Evolutionary conservation across 2,888 invertebrate species (phyloP), one percentile per base, ranked within the genome.

Genomic region (Lasioglossum pauxillum): DNA sequence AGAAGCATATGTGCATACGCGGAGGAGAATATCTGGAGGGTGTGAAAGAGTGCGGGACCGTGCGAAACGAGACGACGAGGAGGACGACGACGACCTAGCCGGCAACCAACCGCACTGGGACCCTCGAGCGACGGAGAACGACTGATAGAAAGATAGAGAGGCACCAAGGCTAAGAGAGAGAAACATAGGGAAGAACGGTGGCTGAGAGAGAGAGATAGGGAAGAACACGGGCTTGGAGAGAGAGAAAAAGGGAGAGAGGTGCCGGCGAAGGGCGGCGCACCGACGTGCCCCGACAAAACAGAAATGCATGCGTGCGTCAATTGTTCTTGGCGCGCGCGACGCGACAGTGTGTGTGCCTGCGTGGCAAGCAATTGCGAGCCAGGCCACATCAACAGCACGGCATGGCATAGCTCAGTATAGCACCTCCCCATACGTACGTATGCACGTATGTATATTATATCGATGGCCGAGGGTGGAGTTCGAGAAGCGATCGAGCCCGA

Each of bases 281-380:
- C 75, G 75, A 77, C 84, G 78, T 76, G 87, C 78, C 88, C 87
- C 85, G 87, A 92, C 91, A 89, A 92, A 92, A 92, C 92, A 92
- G 90, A 93, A 93, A 93, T 92, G 92, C 93, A 92, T 92, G 91
- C 91, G 90, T 91, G 90, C 91, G 84, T 90, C 91, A 90, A 93
- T 93, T 94, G 92, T 93, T 93, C 92, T 92, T 89, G 78, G 77
- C 57, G 85, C 72, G 46, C 49, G 44, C 53, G 79, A 27, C 49
- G 19, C 27, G 60, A 16, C 27, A 53, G 67, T 27, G 69, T 60
- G 75, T 41, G 72, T 41, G 79, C 38, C 31, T 27, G 83, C 73
- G 67, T 80, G 46, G 35, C 80, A 57, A 49, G 74, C 71, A 71
- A 41, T 41, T 38, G 71, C 74, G 71, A 31, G 71, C 74, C 60